Percentiles rank a stretch among this genome's conserved stretches.
Conservation (phyloP, 2,888 invertebrate species). For the Augochlorella aurata region DNA sequence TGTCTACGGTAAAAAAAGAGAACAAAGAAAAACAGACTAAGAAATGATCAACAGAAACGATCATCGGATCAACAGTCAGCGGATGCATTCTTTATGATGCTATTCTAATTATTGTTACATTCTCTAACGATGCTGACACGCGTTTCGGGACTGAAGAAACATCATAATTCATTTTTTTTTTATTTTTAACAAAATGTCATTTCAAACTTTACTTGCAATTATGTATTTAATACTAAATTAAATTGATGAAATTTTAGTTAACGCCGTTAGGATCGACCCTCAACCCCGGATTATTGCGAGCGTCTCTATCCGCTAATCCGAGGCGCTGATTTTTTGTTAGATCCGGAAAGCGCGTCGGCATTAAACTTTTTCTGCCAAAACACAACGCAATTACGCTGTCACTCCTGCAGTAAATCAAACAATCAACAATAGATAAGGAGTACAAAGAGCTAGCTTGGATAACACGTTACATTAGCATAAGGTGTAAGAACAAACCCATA, state of each 20-base stretch:
- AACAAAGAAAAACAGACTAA: background rate
- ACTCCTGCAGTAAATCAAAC: slow-evolving; percentile 48
- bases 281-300: background rate
- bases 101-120: slow-evolving; percentile 34
- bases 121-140: slow-evolving; percentile 50
- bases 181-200: too few species aligned
- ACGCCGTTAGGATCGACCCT: background rate
- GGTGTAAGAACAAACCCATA: slow-evolving; percentile 63
- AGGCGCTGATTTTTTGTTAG: background rate
- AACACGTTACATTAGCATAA: slow-evolving; percentile 70
- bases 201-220: too few species aligned
- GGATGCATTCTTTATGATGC: slow-evolving; percentile 47
- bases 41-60: slow-evolving; percentile 12
- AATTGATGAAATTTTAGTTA: too few species aligned
- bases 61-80: slow-evolving; percentile 45
- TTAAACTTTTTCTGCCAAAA: slow-evolving; percentile 9
- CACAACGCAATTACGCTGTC: slow-evolving; percentile 18
- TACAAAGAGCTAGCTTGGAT: slow-evolving; percentile 63
- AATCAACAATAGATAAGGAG: slow-evolving; percentile 57
- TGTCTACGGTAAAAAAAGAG: slow-evolving; percentile 19
- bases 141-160: slow-evolving; percentile 16
- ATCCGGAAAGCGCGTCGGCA: slow-evolving; percentile 50
- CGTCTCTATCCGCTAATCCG: background rate
- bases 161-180: background rate
- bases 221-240: too few species aligned